Evolutionary conservation across 92 coral and sea anemone genomes (phyloP).

Genomic region (Phymanthus crucifer): DNA sequence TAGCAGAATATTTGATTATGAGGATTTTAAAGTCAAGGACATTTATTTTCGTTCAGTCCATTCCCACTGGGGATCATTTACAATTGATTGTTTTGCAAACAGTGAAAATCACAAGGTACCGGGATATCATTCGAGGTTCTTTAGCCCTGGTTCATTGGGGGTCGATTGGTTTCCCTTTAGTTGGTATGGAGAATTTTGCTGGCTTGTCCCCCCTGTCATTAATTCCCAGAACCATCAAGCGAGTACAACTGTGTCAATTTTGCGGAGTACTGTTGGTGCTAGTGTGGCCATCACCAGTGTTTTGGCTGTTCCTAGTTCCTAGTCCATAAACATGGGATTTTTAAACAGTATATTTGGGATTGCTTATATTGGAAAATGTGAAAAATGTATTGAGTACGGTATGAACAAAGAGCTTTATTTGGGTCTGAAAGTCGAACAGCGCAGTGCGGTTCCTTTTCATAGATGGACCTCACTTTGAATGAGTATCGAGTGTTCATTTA

Average conservation of each 20-base stretch:
- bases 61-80: conserved; percentile 47
- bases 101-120: conserved; percentile 35
- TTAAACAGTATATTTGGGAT: conserved; percentile 40
- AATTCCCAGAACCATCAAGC: conserved; percentile 19
- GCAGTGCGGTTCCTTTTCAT: conserved; percentile 43
- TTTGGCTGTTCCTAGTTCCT: conserved; percentile 31
- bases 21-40: conserved; percentile 57
- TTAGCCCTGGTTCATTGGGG: conserved; percentile 43
- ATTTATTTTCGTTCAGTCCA: conserved; percentile 24
- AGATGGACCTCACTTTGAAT: neutral
- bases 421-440: conserved; percentile 55
- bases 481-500: neutral
- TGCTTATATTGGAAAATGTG: conserved; percentile 44
- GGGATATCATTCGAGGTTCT: conserved; percentile 48
- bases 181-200: conserved; percentile 46
- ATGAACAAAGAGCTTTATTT: conserved; percentile 53
- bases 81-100: conserved; percentile 51
- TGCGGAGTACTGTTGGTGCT: conserved; percentile 35
- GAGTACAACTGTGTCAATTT: conserved; percentile 11
- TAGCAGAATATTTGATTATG: conserved; percentile 50
- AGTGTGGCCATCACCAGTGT: conserved; percentile 37
- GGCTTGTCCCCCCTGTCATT: conserved; percentile 54
- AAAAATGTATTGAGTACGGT: conserved; percentile 60
- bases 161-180: conserved; percentile 40
- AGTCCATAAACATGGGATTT: conserved; percentile 14